Percentiles rank a stretch among this genome's conserved stretches.
phyloP scores from a whole-genome alignment of 2,888 invertebrate species.

The Lasiommata megera region DNA sequence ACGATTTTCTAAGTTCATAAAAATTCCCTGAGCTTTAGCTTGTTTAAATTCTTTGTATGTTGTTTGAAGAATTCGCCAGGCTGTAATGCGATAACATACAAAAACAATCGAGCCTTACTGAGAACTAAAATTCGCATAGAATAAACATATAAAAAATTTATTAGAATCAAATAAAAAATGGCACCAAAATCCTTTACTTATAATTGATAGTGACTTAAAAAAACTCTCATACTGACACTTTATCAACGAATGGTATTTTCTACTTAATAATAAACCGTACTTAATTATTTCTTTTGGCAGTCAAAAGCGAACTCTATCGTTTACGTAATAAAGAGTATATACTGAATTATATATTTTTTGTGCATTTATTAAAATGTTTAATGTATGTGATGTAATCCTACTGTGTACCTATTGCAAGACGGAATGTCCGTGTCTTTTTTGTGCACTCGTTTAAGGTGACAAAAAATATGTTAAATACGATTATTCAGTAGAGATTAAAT shows the following conservation, averaged over 20 bases:
- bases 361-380: neutral
- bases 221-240: neutral
- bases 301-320: neutral
- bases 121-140: neutral
- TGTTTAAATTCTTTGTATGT: no score
- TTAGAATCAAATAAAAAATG: neutral
- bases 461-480: conserved; percentile 6
- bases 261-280: conserved; percentile 4
- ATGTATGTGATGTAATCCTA: no score
- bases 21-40: no score
- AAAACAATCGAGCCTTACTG: neutral
- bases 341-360: neutral
- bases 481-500: neutral
- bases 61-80: no score
- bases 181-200: neutral
- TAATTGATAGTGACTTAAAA: neutral
- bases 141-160: no score
- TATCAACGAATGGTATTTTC: conserved; percentile 3
- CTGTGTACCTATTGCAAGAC: neutral
- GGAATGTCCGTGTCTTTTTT: conserved; percentile 1
- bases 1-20: no score
- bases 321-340: neutral
- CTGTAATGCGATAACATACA: neutral
- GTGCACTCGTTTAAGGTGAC: neutral
- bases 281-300: neutral